Evolutionary conservation across 2,888 invertebrate species (phyloP), one percentile per base, ranked within the genome.

Genomic region (Cancer borealis): DNA sequence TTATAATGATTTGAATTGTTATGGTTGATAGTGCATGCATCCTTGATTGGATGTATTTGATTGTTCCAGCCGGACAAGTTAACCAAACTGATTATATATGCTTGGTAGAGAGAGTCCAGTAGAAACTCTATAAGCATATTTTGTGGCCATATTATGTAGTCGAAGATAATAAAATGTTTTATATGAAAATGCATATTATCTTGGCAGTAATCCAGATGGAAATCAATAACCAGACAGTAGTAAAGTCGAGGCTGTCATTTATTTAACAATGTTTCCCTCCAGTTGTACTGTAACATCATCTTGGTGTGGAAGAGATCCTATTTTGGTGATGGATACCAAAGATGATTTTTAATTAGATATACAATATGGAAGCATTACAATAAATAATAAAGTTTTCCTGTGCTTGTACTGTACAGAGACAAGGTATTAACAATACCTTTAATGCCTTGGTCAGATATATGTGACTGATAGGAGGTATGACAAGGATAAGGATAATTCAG

Each of bases 171-270:
- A 45, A 46, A 60, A 47, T 26, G 17, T 45, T 91, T 47, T n/a
- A 60, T 91, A 49, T 91, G 21, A 26, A 60, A 47, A 39, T 91
- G 21, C 39, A 60, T 91, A 30, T 54, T 88, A 45, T 88, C 21
- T 88, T 46, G 21, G 21, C 47, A 88, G 45, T 21, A 39, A 10
- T 5, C 6, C 26, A 88, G 45, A 88, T 39, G 21, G 21, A 88
- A 46, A 39, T 88, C 14, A 46, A 39, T 88, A 88, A 46, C 45
- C 47, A 88, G 21, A 88, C 17, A 12, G 45, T n/a, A 14, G 21
- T 87, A 87, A 45, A 87, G 60, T 17, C 17, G 21, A 60, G 60
- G 21, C 60, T 60, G 12, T 54, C 60, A 60, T 60, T 54, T 60
- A 21, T 60, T 60, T 39, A 39, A 39, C 0, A 39, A 39, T 39